Evolutionary conservation across 1,140 invertebrate genomes (phyloP).

Genomic region (Arctopsyche grandis): DNA sequence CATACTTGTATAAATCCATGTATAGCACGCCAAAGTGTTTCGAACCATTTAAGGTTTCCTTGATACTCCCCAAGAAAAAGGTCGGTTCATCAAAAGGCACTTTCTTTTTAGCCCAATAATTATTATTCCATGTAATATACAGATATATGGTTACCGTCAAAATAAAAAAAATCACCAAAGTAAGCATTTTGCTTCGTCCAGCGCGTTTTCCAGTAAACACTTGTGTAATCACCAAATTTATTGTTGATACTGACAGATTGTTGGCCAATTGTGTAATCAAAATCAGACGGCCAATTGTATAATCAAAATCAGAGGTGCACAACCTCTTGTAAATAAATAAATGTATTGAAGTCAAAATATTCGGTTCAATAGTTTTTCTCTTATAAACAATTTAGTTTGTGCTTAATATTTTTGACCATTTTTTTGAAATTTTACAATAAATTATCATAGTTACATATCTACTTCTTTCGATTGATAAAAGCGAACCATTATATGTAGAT

Average conservation of each 20-base stretch:
- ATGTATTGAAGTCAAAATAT: slow-evolving; percentile 51
- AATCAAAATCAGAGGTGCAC: slow-evolving; percentile 47
- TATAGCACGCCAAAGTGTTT: slow-evolving; percentile 41
- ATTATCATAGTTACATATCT: too few relatives aligned
- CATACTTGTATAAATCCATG: slow-evolving; percentile 47
- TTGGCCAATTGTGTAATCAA: too few relatives aligned
- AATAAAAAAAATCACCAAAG: neutral
- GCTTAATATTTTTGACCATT: neutral
- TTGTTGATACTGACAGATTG: too few relatives aligned
- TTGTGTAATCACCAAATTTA: too few relatives aligned
- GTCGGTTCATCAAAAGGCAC: slow-evolving; percentile 50
- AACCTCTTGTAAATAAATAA: slow-evolving; percentile 45
- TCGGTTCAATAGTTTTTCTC: too few relatives aligned
- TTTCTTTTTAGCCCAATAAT: slow-evolving; percentile 55
- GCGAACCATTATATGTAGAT: too few relatives aligned
- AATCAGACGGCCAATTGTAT: slow-evolving; percentile 8
- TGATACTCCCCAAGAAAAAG: slow-evolving; percentile 51
- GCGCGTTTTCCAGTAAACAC: neutral
- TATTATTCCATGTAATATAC: slow-evolving; percentile 46
- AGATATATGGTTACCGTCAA: slow-evolving; percentile 33
- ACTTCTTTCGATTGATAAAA: too few relatives aligned
- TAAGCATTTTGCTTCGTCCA: neutral
- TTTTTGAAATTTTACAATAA: too few relatives aligned
- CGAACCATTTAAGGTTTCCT: slow-evolving; percentile 31
- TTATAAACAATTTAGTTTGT: neutral